Percentiles rank a stretch among this genome's conserved stretches.
phyloP scores from a whole-genome alignment of 2,797 vertebrate genomes.

The Enoplosus armatus region DNA sequence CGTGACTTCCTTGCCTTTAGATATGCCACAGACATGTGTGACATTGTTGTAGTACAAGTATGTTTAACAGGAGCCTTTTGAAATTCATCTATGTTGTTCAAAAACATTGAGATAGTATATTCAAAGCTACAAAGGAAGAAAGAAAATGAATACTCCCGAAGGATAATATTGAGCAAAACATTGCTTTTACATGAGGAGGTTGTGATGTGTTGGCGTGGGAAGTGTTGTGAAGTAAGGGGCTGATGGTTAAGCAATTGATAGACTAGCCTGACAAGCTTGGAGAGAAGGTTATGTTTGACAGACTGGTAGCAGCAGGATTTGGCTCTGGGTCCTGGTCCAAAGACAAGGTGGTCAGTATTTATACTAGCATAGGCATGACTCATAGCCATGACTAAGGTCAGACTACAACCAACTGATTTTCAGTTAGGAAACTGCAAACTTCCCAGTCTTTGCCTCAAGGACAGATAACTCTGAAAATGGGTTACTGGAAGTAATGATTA shows the following conservation, averaged over 20 bases:
- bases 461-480: conserved; percentile 5
- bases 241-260: neutral
- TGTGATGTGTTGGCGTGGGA: neutral
- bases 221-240: neutral
- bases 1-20: neutral
- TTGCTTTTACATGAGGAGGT: neutral
- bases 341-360: conserved; percentile 6
- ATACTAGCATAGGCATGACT: conserved; percentile 11
- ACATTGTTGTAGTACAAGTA: no score
- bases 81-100: neutral
- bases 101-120: neutral
- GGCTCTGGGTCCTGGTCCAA: neutral
- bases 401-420: conserved; percentile 5
- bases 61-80: neutral
- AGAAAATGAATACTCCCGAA: neutral
- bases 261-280: neutral
- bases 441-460: neutral
- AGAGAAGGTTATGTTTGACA: conserved; percentile 19
- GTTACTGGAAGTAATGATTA: neutral
- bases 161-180: neutral
- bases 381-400: conserved; percentile 7
- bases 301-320: conserved; percentile 24
- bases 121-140: neutral
- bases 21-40: neutral
- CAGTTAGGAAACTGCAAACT: neutral